A percentile compares a stretch with the other conserved stretches of the same genome.
These are phyloP conservation scores for Tiliacea citrago DNA, from an alignment of 2,888 invertebrate genomes.

Conservation along the genomic window DNA sequence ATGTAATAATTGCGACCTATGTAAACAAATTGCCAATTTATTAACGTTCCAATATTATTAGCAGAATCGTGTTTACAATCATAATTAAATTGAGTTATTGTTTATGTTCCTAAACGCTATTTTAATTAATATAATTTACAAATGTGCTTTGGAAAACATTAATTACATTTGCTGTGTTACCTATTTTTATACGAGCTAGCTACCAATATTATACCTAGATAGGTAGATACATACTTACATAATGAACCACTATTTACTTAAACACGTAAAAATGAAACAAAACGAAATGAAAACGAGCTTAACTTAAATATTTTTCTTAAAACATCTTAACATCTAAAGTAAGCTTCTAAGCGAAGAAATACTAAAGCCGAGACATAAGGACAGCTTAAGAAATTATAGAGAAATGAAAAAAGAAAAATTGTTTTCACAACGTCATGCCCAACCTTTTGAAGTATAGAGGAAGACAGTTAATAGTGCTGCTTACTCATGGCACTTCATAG, in stretches of 20 bases:
- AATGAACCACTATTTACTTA: not conserved
- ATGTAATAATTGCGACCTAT: slow-evolving; percentile 43
- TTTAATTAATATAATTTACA: slow-evolving; percentile 17
- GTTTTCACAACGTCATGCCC: slow-evolving; percentile 52
- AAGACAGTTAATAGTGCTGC: slow-evolving; percentile 53
- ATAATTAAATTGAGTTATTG: slow-evolving; percentile 52
- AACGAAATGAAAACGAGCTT: not conserved
- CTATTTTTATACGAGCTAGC: not conserved
- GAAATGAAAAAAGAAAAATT: slow-evolving; percentile 47
- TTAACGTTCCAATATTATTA: slow-evolving; percentile 44
- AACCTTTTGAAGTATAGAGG: slow-evolving; percentile 57
- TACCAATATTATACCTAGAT: not conserved
- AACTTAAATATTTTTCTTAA: slow-evolving; percentile 32
- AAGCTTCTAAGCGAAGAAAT: slow-evolving; percentile 33
- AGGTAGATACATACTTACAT: not conserved
- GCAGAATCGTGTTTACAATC: slow-evolving; percentile 47
- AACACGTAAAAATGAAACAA: slow-evolving; percentile 10
- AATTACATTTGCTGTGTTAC: slow-evolving; percentile 9
- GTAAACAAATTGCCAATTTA: slow-evolving; percentile 61
- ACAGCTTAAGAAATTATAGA: slow-evolving; percentile 47
- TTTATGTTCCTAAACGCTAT: slow-evolving; percentile 29
- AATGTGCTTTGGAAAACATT: slow-evolving; percentile 19
- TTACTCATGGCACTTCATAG: slow-evolving; percentile 55
- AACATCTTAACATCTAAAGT: slow-evolving; percentile 37
- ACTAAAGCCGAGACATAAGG: slow-evolving; percentile 29